Percentiles rank a stretch among this genome's conserved stretches.
Conservation (phyloP, 2,797 vertebrate genomes). For the Myripristis murdjan region DNA sequence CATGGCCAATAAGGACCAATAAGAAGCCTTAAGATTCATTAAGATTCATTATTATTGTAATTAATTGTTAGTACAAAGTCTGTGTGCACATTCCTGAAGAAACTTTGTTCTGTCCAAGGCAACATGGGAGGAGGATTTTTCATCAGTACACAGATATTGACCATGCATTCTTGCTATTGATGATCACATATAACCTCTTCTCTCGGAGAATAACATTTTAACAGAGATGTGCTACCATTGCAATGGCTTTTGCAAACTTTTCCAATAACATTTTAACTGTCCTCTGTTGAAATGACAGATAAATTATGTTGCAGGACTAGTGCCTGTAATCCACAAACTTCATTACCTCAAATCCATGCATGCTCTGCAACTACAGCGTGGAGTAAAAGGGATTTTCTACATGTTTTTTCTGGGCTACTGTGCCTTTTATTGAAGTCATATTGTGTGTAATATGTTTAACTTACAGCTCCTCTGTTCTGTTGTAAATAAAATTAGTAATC, state of each 20-base stretch:
- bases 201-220: not conserved
- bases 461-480: not conserved
- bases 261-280: not conserved
- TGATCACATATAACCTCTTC: not conserved
- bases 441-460: not conserved
- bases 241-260: no score
- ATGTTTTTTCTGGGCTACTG: not conserved
- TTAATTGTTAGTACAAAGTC: no score
- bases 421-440: not conserved
- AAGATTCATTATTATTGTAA: no score
- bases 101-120: no score
- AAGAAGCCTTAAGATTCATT: no score
- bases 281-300: not conserved
- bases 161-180: not conserved
- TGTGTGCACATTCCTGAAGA: no score
- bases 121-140: no score
- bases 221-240: no score
- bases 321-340: not conserved
- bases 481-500: not conserved
- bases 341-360: conserved; percentile 2
- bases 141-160: no score
- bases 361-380: conserved; percentile 4
- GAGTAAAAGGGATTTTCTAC: not conserved
- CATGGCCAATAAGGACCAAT: no score
- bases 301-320: not conserved